phyloP scores from a whole-genome alignment of 1,140 invertebrate species.

The Temnothorax curvispinosus region DNA sequence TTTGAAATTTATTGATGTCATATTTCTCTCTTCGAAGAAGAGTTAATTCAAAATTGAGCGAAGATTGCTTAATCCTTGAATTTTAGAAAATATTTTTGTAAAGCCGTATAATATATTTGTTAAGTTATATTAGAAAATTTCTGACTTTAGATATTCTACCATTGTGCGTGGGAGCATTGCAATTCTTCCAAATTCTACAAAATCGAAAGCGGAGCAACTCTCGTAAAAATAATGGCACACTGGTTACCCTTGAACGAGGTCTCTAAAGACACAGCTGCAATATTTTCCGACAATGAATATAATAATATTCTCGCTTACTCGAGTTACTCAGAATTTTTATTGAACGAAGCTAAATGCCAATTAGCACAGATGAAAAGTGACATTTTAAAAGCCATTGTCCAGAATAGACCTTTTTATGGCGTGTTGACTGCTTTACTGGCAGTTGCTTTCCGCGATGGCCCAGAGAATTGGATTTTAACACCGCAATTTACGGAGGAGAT shows the following conservation, averaged over 20 bases:
- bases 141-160: slow-evolving; percentile 75
- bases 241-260: slow-evolving; percentile 68
- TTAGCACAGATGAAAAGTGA: slow-evolving; percentile 79
- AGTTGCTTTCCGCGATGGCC: slow-evolving; percentile 66
- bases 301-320: slow-evolving; percentile 1
- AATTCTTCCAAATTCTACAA: slow-evolving; percentile 86
- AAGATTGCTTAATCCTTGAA: not conserved
- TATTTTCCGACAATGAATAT: slow-evolving; percentile 4
- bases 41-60: not conserved
- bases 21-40: not conserved
- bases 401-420: slow-evolving; percentile 82
- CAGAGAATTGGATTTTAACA: slow-evolving; percentile 60
- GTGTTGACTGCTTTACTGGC: slow-evolving; percentile 77
- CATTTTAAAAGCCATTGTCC: slow-evolving; percentile 81
- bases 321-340: slow-evolving; percentile 69
- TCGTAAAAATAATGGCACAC: slow-evolving; percentile 81
- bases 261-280: not conserved
- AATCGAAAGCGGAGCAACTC: slow-evolving; percentile 85
- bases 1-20: not conserved
- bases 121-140: slow-evolving; percentile 17
- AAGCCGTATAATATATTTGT: not conserved
- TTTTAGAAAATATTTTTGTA: not conserved
- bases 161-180: slow-evolving; percentile 81
- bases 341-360: slow-evolving; percentile 77
- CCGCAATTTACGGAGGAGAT: slow-evolving; percentile 70